Conservation (phyloP, 2,888 invertebrate species). For the Malacosoma neustria region DNA sequence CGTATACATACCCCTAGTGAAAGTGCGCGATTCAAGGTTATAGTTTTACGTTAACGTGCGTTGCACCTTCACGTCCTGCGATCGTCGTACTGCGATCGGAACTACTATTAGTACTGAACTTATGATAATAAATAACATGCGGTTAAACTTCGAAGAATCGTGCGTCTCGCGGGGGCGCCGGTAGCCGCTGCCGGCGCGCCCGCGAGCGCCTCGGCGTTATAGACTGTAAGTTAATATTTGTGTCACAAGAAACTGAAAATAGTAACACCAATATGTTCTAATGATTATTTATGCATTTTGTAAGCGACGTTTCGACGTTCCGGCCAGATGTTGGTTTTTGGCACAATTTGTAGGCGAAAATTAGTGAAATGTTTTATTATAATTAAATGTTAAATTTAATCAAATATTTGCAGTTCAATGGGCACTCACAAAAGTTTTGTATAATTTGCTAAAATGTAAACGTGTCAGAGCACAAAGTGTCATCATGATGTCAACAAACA, state of each 20-base stretch:
- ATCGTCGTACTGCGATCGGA: constrained; percentile 54
- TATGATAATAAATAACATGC: constrained; percentile 68
- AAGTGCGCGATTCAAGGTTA: constrained; percentile 70
- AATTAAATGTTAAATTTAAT: constrained; percentile 9
- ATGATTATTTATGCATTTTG: constrained; percentile 35
- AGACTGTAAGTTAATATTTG: constrained; percentile 63
- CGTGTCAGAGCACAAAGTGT: constrained; percentile 38
- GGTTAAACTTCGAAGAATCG: constrained; percentile 50
- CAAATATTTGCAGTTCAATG: constrained; percentile 44
- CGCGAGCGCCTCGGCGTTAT: constrained; percentile 25
- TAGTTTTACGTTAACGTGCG: constrained; percentile 72
- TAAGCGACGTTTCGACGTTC: constrained; percentile 57
- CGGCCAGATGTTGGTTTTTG: constrained; percentile 49
- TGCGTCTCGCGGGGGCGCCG: constrained; percentile 39
- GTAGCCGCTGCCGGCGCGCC: constrained; percentile 32
- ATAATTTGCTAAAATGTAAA: background rate
- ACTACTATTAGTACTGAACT: constrained; percentile 70
- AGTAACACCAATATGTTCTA: constrained; percentile 58
- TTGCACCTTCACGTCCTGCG: constrained; percentile 54
- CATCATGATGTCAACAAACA: constrained; percentile 21
- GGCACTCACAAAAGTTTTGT: constrained; percentile 36
- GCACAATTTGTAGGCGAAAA: constrained; percentile 35
- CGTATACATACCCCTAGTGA: constrained; percentile 57
- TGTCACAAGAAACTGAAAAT: constrained; percentile 60
- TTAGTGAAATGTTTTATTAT: constrained; percentile 29